These are phyloP conservation scores for Scaptodrosophila latifasciaeformis DNA, from an alignment of 2,888 invertebrate genomes.

Conservation along the genomic window DNA sequence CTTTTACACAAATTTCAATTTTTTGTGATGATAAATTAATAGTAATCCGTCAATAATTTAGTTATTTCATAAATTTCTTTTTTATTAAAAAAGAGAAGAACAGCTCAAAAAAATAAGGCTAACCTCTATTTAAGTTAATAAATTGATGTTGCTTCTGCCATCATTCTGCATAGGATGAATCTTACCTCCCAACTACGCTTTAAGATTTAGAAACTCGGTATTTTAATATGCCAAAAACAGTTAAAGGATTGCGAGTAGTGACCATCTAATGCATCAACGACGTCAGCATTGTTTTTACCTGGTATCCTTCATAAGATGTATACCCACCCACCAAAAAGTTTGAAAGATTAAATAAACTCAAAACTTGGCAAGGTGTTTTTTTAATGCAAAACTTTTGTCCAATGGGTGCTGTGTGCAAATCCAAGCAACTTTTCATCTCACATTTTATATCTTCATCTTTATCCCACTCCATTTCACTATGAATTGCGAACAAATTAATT, in stretches of 20 bases:
- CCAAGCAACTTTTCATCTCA: neutral
- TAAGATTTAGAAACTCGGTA: no score
- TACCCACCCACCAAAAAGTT: neutral
- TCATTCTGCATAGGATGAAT: no score
- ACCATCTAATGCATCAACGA: conserved; percentile 18
- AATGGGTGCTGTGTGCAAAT: neutral
- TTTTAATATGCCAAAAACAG: conserved; percentile 33
- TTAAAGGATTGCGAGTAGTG: conserved; percentile 22
- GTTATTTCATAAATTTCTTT: no score
- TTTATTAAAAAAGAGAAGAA: no score
- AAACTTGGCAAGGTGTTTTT: conserved; percentile 56
- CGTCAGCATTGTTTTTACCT: conserved; percentile 23
- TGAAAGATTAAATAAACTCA: conserved; percentile 55
- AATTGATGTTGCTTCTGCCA: conserved; percentile 21
- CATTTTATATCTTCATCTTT: no score
- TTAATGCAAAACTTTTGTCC: conserved; percentile 49
- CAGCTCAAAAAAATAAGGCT: no score
- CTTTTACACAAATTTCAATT: no score
- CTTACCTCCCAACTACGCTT: conserved; percentile 35
- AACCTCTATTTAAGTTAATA: no score
- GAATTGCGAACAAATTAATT: conserved; percentile 47
- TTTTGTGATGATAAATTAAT: no score
- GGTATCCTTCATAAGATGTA: neutral
- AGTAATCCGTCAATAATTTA: no score
- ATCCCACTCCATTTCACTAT: no score